Conservation (phyloP, 2,888 invertebrate species). For the Embidobia sp. region DNA sequence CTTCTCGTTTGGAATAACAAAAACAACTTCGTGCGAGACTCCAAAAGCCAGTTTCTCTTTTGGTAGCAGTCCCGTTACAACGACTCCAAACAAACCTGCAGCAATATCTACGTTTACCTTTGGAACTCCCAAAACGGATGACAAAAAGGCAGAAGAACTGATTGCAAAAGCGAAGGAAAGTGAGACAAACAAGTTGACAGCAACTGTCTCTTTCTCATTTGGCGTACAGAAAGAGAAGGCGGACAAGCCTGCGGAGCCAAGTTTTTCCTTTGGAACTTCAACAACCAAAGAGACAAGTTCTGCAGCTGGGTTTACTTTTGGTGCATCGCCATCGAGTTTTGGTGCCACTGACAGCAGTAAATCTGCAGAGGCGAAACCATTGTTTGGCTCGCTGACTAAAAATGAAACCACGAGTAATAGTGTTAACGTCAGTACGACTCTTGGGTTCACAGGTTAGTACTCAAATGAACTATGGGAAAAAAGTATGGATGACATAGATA, state of each 20-base stretch:
- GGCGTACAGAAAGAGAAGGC: constrained; percentile 42
- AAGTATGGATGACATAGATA: no score
- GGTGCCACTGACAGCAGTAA: neutral
- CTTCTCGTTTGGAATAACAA: constrained; percentile 74
- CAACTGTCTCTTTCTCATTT: constrained; percentile 66
- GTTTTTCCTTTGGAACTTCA: constrained; percentile 26
- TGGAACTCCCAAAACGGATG: constrained; percentile 61
- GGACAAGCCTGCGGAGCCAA: constrained; percentile 33
- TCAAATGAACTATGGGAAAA: no score
- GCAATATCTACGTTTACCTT: constrained; percentile 74
- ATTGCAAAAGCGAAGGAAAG: neutral
- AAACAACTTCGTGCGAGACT: constrained; percentile 37
- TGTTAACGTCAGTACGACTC: neutral
- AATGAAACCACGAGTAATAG: neutral
- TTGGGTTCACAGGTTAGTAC: no score
- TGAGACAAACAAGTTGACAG: constrained; percentile 11
- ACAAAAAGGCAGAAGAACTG: neutral
- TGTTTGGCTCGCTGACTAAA: no score
- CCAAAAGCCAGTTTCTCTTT: constrained; percentile 51
- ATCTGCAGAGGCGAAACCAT: constrained; percentile 6
- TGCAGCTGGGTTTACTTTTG: constrained; percentile 68
- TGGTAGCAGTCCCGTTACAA: constrained; percentile 34
- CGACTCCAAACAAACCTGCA: constrained; percentile 41
- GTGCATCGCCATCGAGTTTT: constrained; percentile 33
- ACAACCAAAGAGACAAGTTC: constrained; percentile 42